These are phyloP conservation scores for Oscheius sp. DNA, from an alignment of 2,888 invertebrate species.

Conservation along the genomic window DNA sequence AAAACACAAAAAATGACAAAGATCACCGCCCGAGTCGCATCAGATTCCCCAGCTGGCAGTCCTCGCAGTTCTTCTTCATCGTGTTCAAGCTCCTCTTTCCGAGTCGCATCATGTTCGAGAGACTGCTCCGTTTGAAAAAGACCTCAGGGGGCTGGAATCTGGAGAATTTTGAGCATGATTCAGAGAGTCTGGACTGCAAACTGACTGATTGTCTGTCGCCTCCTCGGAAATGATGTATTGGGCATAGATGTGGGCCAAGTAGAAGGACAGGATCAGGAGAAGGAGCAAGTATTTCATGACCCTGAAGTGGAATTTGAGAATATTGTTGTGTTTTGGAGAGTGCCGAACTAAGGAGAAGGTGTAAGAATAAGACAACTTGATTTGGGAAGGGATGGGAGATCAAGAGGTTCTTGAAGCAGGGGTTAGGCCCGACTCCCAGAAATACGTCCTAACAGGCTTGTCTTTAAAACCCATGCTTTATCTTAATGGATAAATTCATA, in stretches of 20 bases:
- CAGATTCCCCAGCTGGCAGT: conserved; percentile 35
- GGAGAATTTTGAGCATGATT: too few relatives aligned
- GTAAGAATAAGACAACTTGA: too few relatives aligned
- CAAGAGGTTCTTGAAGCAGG: too few relatives aligned
- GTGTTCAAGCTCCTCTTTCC: conserved; percentile 22
- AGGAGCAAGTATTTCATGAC: conserved; percentile 26
- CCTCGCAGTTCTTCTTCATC: conserved; percentile 34
- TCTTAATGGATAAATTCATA: too few relatives aligned
- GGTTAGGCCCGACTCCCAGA: too few relatives aligned
- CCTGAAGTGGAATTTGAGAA: not conserved
- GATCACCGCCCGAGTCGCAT: conserved; percentile 32
- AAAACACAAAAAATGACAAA: too few relatives aligned
- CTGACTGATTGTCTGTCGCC: not conserved
- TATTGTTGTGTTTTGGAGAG: too few relatives aligned
- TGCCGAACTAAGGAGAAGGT: too few relatives aligned
- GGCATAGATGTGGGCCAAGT: conserved; percentile 17
- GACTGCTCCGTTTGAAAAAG: conserved; percentile 28
- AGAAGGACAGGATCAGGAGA: conserved; percentile 15
- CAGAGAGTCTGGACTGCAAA: too few relatives aligned
- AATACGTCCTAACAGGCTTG: too few relatives aligned
- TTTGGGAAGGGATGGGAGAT: too few relatives aligned
- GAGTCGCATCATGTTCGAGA: conserved; percentile 37
- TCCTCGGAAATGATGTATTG: conserved; percentile 4
- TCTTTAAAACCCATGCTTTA: too few relatives aligned
- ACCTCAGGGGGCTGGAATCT: conserved; percentile 9